Base-by-base conservation (phyloP, 2,797 vertebrate genomes). In the Aldrovandia affinis region DNA sequence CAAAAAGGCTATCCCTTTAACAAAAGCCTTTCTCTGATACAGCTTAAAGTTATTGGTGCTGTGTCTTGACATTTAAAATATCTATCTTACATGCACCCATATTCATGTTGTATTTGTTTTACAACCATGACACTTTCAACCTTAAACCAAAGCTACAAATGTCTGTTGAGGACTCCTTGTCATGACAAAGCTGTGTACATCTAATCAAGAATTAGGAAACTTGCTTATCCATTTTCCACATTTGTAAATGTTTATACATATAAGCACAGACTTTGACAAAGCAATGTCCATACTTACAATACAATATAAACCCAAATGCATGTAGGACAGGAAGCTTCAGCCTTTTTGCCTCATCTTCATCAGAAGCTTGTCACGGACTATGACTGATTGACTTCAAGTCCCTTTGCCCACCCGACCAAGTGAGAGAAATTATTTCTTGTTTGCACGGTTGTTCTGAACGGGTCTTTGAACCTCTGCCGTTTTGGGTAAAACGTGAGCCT, bases 351-450 rank as follows among this genome's bases (percentile, higher is more conserved):
- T 75, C 36, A 42, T 44, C 39, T 20, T 75, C 20, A 20, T 12
- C 55, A 12, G 28, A 10, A 42, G 68, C 22, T 50, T 20, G 8
- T 54, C n/a, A 5, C 10, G 28, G 44, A 54, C 20, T 36, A 15
- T 7, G 8, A 80, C 20, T 39, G 75, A 57, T 77, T 80, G 78
- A 44, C 55, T 75, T 61, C 14, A 63, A 50, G 80, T 57, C 33
- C 33, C 20, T 33, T 15, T 5, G 20, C 50, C 0, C 9, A 8
- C 20, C 65, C 36, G 25, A 9, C 50, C 52, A 52, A 85, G 77
- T 86, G 85, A 87, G 88, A 90, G 86, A 88, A 90, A 89, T 90
- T 84, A 90, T 91, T 89, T 92, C 86, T 91, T 78, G 85, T 87
- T 90, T 87, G 81, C 85, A 81, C 80, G 81, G 61, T 86, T 85